A percentile compares a stretch with the other conserved stretches of the same genome.
Conservation (phyloP, 2,797 vertebrate genomes). For the Morelia viridis region DNA sequence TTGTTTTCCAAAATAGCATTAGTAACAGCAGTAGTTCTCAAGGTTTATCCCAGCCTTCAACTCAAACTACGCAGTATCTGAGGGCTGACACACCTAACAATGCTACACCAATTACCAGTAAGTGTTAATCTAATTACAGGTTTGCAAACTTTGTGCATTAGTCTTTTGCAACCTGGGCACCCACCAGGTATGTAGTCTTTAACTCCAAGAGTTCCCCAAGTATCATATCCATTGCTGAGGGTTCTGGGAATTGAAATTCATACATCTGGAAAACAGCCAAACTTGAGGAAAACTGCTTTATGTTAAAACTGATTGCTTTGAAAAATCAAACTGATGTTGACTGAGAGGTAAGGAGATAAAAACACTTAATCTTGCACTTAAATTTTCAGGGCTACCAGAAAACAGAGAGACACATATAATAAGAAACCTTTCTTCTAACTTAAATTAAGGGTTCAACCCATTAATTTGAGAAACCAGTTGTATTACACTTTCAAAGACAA, state of each 20-base stretch:
- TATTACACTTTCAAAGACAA: neutral
- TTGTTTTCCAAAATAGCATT: conserved; percentile 75
- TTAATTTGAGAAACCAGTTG: neutral
- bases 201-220: neutral
- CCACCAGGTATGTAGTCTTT: neutral
- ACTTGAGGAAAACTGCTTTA: neutral
- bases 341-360: neutral
- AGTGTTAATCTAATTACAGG: conserved; percentile 77
- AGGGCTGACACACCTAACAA: conserved; percentile 98
- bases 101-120: conserved; percentile 94
- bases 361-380: neutral
- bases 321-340: neutral
- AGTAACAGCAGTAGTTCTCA: conserved; percentile 97
- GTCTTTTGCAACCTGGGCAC: neutral
- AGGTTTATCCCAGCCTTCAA: conserved; percentile 96
- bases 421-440: neutral
- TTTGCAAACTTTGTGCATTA: neutral
- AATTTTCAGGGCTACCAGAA: neutral
- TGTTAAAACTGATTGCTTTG: neutral
- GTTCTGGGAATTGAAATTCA: neutral
- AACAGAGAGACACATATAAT: neutral
- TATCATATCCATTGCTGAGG: neutral
- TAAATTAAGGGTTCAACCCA: neutral
- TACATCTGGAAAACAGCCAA: neutral
- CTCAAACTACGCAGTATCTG: conserved; percentile 98